Evolutionary conservation across 2,888 invertebrate genomes (phyloP).

Genomic region (Rhagonycha lutea): DNA sequence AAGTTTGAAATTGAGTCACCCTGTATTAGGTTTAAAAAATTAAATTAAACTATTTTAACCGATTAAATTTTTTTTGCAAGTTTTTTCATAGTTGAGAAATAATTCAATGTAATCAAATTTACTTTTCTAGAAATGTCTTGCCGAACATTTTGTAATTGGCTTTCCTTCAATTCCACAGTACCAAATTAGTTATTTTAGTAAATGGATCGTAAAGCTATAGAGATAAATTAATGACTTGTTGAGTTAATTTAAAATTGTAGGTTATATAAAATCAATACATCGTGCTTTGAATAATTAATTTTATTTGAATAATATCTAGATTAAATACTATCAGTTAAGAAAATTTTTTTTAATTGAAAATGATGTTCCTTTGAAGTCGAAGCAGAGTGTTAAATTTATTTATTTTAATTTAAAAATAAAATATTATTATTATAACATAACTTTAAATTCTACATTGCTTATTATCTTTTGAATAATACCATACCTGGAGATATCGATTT

Average conservation of each 20-base stretch:
- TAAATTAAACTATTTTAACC: not conserved
- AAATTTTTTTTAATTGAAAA: too few relatives aligned
- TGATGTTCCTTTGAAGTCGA: too few relatives aligned
- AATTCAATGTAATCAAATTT: not conserved
- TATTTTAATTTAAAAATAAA: too few relatives aligned
- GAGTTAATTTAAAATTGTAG: not conserved
- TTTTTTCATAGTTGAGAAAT: too few relatives aligned
- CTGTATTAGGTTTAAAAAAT: not conserved
- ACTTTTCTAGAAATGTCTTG: not conserved
- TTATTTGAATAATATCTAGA: not conserved
- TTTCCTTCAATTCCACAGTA: not conserved
- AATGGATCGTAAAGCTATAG: not conserved
- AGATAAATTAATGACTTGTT: not conserved
- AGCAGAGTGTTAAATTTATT: too few relatives aligned
- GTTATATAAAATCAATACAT: not conserved
- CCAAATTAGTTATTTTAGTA: not conserved
- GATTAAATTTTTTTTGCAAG: not conserved
- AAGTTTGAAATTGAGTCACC: not conserved
- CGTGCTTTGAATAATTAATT: not conserved
- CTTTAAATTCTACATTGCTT: too few relatives aligned
- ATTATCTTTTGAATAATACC: too few relatives aligned
- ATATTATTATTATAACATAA: too few relatives aligned
- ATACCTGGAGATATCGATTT: too few relatives aligned
- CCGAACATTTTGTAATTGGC: not conserved
- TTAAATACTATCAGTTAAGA: not conserved